Conservation (phyloP, 1,140 invertebrate genomes). For the Caenorhabditis tropicalis region DNA sequence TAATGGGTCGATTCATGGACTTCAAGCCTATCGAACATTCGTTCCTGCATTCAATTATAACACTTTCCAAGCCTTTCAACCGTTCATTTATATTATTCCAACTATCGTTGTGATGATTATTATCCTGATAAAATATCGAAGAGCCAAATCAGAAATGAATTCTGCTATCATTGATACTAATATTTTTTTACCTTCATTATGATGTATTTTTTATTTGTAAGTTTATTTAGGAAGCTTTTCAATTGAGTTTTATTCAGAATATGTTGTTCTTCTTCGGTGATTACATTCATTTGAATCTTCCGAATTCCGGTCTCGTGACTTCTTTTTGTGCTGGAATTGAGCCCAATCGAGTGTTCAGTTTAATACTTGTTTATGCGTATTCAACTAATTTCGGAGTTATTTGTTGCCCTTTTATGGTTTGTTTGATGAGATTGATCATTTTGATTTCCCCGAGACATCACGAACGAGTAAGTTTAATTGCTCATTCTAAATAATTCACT, state of each 20-base stretch:
- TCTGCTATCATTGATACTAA: background rate
- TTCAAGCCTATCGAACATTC: background rate
- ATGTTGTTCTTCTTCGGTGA: background rate
- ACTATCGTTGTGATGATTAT: background rate
- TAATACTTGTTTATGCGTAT: background rate
- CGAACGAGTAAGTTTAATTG: too few species aligned
- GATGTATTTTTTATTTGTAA: background rate
- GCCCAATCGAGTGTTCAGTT: background rate
- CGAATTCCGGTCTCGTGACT: background rate
- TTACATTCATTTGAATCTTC: background rate
- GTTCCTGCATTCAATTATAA: background rate
- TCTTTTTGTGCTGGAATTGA: background rate
- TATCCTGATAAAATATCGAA: background rate
- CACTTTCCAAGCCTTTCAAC: background rate
- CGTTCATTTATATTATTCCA: background rate
- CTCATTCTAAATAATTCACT: too few species aligned
- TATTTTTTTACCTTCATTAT: background rate
- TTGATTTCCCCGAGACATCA: background rate
- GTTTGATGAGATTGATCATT: background rate
- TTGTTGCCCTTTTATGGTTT: background rate
- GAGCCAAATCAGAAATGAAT: background rate
- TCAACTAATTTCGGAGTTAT: background rate
- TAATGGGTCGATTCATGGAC: background rate
- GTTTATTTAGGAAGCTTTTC: background rate
- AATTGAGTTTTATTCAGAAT: background rate